Conservation (phyloP, 2,797 vertebrate genomes). For the Aplochiton taeniatus region DNA sequence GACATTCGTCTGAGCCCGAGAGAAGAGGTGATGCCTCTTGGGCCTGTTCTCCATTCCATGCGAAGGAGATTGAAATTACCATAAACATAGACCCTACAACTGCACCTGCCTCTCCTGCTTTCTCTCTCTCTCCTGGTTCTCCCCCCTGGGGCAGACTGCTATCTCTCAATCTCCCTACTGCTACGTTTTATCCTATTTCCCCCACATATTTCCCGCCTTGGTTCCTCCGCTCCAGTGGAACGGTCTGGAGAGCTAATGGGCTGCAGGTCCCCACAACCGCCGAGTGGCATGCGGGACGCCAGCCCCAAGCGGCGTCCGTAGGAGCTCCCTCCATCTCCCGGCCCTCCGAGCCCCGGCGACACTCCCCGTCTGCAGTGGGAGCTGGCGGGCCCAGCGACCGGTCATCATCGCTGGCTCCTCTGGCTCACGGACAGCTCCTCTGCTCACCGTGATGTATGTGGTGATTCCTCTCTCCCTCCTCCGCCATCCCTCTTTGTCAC, state of each 20-base stretch:
- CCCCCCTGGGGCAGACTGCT: conserved; percentile 43
- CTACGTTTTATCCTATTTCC: conserved; percentile 31
- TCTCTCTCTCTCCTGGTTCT: conserved; percentile 10
- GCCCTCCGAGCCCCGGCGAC: too few species aligned
- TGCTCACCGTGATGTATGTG: conserved; percentile 16
- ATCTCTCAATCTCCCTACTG: conserved; percentile 50
- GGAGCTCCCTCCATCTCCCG: too few species aligned
- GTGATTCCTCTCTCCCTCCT: background rate
- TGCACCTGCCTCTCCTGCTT: background rate
- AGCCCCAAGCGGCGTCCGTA: too few species aligned
- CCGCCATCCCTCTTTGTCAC: conserved; percentile 5
- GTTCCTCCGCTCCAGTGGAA: too few species aligned
- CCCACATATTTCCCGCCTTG: background rate
- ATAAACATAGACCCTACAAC: background rate
- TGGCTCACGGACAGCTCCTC: conserved; percentile 2
- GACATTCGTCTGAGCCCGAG: conserved; percentile 10
- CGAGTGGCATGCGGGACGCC: too few species aligned
- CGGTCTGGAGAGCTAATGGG: too few species aligned
- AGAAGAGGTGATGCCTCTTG: conserved; percentile 27
- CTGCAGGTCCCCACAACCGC: too few species aligned
- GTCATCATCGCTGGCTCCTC: background rate
- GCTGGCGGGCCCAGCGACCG: background rate
- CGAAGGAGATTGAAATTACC: conserved; percentile 3
- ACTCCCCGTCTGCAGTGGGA: background rate
- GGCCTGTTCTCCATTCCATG: conserved; percentile 13